These are phyloP conservation scores for Boloria selene DNA, from an alignment of 2,888 invertebrate species.

Conservation along the genomic window DNA sequence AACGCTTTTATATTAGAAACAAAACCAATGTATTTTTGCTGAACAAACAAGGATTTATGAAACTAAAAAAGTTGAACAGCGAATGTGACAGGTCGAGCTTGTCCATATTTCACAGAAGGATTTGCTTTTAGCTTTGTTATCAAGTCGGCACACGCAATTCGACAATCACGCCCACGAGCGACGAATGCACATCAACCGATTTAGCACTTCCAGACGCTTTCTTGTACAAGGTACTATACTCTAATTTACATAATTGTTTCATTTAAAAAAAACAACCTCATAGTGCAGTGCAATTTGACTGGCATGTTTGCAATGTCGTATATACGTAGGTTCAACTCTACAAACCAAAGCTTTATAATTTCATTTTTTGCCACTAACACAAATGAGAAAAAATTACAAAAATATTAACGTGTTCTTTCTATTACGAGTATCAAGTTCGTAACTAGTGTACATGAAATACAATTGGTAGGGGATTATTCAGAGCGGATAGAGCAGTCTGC, in stretches of 20 bases:
- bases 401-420: no score
- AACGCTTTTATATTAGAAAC: neutral
- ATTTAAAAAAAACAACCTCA: neutral
- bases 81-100: slow-evolving; percentile 41
- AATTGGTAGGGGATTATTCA: no score
- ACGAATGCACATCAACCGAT: slow-evolving; percentile 71
- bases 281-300: neutral
- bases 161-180: slow-evolving; percentile 61
- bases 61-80: slow-evolving; percentile 30
- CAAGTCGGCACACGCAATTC: slow-evolving; percentile 71
- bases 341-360: no score
- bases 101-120: slow-evolving; percentile 55
- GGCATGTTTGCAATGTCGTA: no score
- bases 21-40: slow-evolving; percentile 6
- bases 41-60: slow-evolving; percentile 24
- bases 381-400: no score
- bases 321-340: no score
- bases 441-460: no score
- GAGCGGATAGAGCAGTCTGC: no score
- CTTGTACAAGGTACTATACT: slow-evolving; percentile 47
- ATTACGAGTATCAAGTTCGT: no score
- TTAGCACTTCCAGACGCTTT: slow-evolving; percentile 68
- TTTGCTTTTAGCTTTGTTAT: slow-evolving; percentile 68
- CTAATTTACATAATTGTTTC: slow-evolving; percentile 44
- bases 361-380: no score